Percentiles rank a stretch among this genome's conserved stretches.
phyloP scores from a whole-genome alignment of 2,797 vertebrate genomes.

The Neosalanx taihuensis region DNA sequence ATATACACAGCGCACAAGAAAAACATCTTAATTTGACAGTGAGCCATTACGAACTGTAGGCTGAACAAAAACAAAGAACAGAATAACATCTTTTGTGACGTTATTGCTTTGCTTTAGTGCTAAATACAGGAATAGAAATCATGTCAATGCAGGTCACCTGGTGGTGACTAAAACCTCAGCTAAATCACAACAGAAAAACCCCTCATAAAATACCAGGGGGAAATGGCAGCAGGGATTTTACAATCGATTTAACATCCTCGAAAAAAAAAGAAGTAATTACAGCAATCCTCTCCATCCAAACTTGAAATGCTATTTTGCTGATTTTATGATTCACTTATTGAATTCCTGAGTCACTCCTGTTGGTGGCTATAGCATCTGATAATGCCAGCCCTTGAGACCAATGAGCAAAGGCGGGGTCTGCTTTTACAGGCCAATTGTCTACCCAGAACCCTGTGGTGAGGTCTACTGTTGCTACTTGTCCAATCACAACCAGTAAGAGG shows the following conservation, averaged over 20 bases:
- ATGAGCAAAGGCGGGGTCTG: slow-evolving; percentile 71
- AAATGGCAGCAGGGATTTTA: slow-evolving; percentile 67
- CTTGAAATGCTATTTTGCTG: slow-evolving; percentile 71
- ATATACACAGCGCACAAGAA: neutral
- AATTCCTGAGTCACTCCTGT: slow-evolving; percentile 77
- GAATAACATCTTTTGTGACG: neutral
- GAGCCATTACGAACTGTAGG: neutral
- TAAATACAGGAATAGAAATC: slow-evolving; percentile 37
- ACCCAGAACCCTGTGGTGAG: slow-evolving; percentile 70
- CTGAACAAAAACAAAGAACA: neutral
- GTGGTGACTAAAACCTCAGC: slow-evolving; percentile 15
- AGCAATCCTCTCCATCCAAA: slow-evolving; percentile 62
- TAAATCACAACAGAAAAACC: slow-evolving; percentile 34
- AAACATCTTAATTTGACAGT: neutral
- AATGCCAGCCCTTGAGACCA: slow-evolving; percentile 73
- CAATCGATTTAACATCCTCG: slow-evolving; percentile 75
- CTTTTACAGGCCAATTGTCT: slow-evolving; percentile 75
- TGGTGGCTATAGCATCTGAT: slow-evolving; percentile 77
- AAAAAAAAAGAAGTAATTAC: slow-evolving; percentile 63
- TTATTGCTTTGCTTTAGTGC: slow-evolving; percentile 3
- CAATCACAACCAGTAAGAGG: slow-evolving; percentile 74
- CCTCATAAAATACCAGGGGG: slow-evolving; percentile 27
- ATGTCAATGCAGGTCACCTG: slow-evolving; percentile 26
- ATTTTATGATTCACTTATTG: slow-evolving; percentile 82
- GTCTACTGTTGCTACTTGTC: slow-evolving; percentile 75